These are phyloP conservation scores for Calliscelio sp. DNA, from an alignment of 2,888 invertebrate species.

Conservation along the genomic window DNA sequence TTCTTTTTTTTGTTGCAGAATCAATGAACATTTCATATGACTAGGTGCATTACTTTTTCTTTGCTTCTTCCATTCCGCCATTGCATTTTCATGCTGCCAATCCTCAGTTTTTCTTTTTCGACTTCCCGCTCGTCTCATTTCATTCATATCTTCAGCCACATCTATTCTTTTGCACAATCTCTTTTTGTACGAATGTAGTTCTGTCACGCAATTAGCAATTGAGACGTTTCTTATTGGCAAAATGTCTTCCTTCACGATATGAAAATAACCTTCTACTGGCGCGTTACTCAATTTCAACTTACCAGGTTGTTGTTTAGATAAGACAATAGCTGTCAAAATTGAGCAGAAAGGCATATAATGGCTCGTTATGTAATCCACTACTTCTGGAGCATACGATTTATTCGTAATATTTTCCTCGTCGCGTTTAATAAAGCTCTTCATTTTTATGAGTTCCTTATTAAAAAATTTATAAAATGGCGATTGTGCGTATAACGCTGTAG, in stretches of 20 bases:
- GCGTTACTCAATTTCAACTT: conserved; percentile 21
- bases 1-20: too few species aligned
- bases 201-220: too few species aligned
- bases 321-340: conserved; percentile 29
- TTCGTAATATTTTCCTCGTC: not conserved
- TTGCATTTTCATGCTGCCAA: not conserved
- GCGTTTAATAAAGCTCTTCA: too few species aligned
- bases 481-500: not conserved
- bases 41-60: not conserved
- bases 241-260: not conserved
- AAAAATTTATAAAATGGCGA: conserved; percentile 3
- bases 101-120: not conserved
- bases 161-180: not conserved
- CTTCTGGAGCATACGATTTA: not conserved
- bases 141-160: not conserved
- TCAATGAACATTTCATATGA: not conserved
- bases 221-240: not conserved
- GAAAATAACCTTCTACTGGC: conserved; percentile 8
- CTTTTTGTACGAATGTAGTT: too few species aligned
- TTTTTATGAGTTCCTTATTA: too few species aligned
- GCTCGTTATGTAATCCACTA: not conserved
- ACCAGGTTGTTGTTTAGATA: conserved; percentile 2
- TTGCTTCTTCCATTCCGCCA: not conserved
- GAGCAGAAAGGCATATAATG: conserved; percentile 25
- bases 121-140: not conserved